Conservation (phyloP, 53 echinoderm and acorn worm species). For the Crossaster papposus region DNA sequence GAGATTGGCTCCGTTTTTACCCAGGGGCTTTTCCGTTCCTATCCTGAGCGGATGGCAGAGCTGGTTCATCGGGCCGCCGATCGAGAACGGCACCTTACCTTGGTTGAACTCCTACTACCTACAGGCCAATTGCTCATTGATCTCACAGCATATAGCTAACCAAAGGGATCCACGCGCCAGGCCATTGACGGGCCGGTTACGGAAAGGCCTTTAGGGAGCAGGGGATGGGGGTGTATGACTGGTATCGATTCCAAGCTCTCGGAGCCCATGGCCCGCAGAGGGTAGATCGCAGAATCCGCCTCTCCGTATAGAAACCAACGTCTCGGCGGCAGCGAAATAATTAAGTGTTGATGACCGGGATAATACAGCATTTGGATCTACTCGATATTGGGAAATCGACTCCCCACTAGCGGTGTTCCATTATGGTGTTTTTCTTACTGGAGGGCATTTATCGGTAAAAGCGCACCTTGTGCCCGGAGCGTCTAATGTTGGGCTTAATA, state of each 20-base stretch:
- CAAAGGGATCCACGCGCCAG: not conserved
- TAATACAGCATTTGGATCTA: conserved; percentile 36
- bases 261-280: not conserved
- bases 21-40: conserved; percentile 12
- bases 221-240: not conserved
- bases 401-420: conserved; percentile 11
- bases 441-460: not conserved
- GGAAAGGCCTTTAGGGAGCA: conserved; percentile 30
- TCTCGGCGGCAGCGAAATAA: conserved; percentile 16
- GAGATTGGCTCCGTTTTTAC: conserved; percentile 1
- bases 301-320: not conserved
- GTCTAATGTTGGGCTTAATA: not conserved
- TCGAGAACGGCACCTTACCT: not conserved
- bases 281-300: not conserved
- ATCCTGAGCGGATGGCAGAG: conserved; percentile 40
- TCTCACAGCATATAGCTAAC: not conserved
- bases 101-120: not conserved
- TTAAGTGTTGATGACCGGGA: conserved; percentile 9
- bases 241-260: conserved; percentile 16
- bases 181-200: conserved; percentile 19
- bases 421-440: conserved; percentile 19
- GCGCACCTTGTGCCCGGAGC: not conserved
- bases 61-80: not conserved
- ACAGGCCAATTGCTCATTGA: conserved; percentile 41
- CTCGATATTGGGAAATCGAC: conserved; percentile 40